Evolutionary conservation across 2,888 invertebrate species (phyloP).

Genomic region (Argyresthia goedartella): DNA sequence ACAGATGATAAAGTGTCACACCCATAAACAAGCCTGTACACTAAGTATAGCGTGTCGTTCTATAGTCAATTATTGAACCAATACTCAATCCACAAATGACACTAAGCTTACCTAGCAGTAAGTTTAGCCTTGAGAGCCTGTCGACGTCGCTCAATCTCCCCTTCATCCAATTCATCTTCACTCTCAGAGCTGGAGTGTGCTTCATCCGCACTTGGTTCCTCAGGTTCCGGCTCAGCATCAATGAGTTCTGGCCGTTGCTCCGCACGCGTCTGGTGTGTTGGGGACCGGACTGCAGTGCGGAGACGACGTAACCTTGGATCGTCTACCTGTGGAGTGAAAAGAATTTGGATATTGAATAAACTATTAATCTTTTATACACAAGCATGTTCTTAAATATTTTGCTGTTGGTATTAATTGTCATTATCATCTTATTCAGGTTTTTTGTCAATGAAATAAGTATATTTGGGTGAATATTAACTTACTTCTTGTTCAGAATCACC

Average conservation of each 20-base stretch:
- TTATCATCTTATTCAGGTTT: no score
- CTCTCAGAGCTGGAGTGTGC: slow-evolving; percentile 72
- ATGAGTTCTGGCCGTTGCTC: slow-evolving; percentile 68
- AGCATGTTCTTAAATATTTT: background rate
- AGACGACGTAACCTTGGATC: slow-evolving; percentile 87
- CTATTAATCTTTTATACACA: background rate
- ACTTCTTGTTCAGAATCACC: slow-evolving; percentile 62
- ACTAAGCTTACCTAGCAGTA: slow-evolving; percentile 45
- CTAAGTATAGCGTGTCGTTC: no score
- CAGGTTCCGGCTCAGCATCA: slow-evolving; percentile 50
- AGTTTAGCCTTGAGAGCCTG: slow-evolving; percentile 63
- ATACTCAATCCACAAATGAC: no score
- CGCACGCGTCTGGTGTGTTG: slow-evolving; percentile 56
- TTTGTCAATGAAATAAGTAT: no score
- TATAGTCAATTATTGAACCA: no score
- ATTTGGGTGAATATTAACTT: no score
- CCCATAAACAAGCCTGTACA: no score
- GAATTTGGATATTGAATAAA: no score
- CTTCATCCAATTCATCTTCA: slow-evolving; percentile 88
- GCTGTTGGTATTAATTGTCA: no score
- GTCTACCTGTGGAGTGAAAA: slow-evolving; percentile 66
- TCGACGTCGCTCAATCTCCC: slow-evolving; percentile 87
- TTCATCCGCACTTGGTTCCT: slow-evolving; percentile 56
- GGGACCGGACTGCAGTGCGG: slow-evolving; percentile 53
- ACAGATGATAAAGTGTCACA: no score